A percentile compares a stretch with the other conserved stretches of the same genome.
Evolutionary conservation across 2,113 vertebrate species (phyloP).

Genomic region (Pagrus major): DNA sequence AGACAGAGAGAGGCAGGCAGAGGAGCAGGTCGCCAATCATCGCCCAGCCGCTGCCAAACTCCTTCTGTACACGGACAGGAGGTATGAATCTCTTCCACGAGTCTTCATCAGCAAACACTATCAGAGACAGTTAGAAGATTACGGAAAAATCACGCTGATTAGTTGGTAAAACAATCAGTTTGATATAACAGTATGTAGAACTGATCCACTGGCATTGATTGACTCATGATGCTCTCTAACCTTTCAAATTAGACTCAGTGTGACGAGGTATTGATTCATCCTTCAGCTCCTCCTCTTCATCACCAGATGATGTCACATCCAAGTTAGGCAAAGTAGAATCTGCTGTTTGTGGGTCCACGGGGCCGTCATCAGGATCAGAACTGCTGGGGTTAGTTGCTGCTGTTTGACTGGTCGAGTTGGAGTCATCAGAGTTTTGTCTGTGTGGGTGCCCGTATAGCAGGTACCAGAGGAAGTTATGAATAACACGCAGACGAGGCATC

Average conservation of each 20-base stretch:
- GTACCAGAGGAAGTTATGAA: slow-evolving; percentile 95
- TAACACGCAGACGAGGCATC: slow-evolving; percentile 91
- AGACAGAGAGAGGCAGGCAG: slow-evolving; percentile 93
- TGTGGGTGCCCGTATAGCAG: slow-evolving; percentile 90
- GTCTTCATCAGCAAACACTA: slow-evolving; percentile 88
- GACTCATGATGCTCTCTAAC: slow-evolving; percentile 13
- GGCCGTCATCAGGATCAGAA: not conserved
- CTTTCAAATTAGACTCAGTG: slow-evolving; percentile 41
- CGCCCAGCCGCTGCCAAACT: slow-evolving; percentile 90
- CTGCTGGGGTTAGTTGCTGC: not conserved
- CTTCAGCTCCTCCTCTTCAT: slow-evolving; percentile 49
- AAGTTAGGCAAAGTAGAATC: not conserved
- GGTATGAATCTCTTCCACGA: slow-evolving; percentile 92
- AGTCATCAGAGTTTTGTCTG: not conserved
- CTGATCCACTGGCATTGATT: too few species aligned
- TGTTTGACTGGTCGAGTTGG: not conserved
- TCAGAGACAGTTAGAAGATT: not conserved
- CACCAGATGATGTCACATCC: not conserved
- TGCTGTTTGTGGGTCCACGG: not conserved
- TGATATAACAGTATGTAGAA: too few species aligned
- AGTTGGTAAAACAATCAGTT: not conserved
- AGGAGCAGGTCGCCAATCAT: slow-evolving; percentile 92
- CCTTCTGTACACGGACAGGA: slow-evolving; percentile 87
- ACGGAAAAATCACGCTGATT: not conserved
- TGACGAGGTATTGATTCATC: not conserved